Evolutionary conservation across 92 coral and sea anemone genomes (phyloP), one percentile per base, ranked within the genome.

Genomic region (Plumapathes pennacea): DNA sequence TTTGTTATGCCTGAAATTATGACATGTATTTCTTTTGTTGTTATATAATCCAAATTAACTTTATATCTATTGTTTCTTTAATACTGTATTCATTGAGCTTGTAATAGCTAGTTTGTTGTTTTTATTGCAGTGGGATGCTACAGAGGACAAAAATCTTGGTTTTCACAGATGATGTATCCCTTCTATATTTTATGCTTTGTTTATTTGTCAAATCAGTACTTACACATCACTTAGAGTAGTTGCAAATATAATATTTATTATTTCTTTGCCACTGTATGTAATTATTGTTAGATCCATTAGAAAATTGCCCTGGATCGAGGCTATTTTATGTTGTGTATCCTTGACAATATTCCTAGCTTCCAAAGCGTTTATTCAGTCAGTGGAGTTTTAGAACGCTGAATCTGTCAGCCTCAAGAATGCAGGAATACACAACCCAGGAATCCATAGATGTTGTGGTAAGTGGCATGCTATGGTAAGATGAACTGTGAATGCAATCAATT

Each of bases 91-190:
- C 2, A 0, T 11, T 1, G 21, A n/a, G 20, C 25, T 0, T 25
- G 21, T 17, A 5, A 6, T 25, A 48, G 5, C 13, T 48, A 15
- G 18, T 48, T 5, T 14, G 8, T 44, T 36, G 25, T 76, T 24
- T 50, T 46, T 50, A 6, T 57, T 72, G 26, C 81, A 90, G 97
- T 79, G 97, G 97, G 15, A 85, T 58, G 62, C 59, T 88, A 10
- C 60, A 69, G 7, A 90, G 67, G 47, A 70, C 88, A 46, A 91
- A 80, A 54, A 72, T 91, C 32, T 81, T 91, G 39, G 95, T 89
- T 1, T 81, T 74, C 42, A 80, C 95, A 30, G 87, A 89, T 15
- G 95, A 90, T 73, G 91, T 90, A 90, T 90, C 91, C 97, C 87
- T 80, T 66, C 12, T n/a, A n/a, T n/a, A n/a, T n/a, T n/a, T n/a